Conservation (phyloP, 2,888 invertebrate species). For the Baronia brevicornis region DNA sequence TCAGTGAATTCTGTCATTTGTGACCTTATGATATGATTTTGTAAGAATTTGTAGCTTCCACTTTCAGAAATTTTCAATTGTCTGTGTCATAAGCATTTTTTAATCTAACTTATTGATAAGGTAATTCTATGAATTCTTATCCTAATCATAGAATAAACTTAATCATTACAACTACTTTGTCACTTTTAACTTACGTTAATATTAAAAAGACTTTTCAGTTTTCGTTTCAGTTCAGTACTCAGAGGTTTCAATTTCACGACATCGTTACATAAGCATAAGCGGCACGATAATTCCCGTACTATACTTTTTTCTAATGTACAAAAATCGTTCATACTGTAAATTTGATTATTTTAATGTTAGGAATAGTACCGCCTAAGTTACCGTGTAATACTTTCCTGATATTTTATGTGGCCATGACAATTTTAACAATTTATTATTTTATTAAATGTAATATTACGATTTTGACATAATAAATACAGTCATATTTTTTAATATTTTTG, state of each 20-base stretch:
- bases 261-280: constrained; percentile 64
- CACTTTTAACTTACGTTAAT: constrained; percentile 29
- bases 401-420: constrained; percentile 25
- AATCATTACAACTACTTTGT: background rate
- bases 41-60: too few species aligned
- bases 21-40: too few species aligned
- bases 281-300: constrained; percentile 65
- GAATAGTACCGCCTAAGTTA: constrained; percentile 2
- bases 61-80: too few species aligned
- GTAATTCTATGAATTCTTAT: too few species aligned
- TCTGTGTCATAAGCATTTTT: too few species aligned
- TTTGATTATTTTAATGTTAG: constrained; percentile 16
- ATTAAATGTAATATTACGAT: too few species aligned
- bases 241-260: constrained; percentile 62
- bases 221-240: constrained; percentile 56
- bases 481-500: too few species aligned
- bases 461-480: too few species aligned
- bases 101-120: too few species aligned
- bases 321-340: constrained; percentile 60
- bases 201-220: constrained; percentile 60
- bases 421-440: constrained; percentile 1
- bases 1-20: too few species aligned
- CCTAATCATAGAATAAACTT: too few species aligned
- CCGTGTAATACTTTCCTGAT: background rate
- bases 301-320: constrained; percentile 56